These are phyloP conservation scores for Miniopterus natalensis DNA, from an alignment of 2,113 vertebrate genomes.

Conservation along the genomic window DNA sequence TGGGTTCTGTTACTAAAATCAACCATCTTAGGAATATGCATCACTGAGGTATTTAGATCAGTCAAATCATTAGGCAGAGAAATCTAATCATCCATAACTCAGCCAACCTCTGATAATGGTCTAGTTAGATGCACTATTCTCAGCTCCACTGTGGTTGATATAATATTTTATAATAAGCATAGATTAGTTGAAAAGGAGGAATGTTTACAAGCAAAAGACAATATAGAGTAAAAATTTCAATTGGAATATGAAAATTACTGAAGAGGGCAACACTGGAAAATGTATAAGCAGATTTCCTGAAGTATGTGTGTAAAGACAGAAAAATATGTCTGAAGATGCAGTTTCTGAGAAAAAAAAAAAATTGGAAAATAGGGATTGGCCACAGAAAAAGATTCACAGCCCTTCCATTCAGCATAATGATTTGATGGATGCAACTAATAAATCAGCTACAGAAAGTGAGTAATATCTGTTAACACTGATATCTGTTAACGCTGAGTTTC, in stretches of 20 bases:
- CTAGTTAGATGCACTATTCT: neutral
- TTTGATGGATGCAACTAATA: conserved; percentile 30
- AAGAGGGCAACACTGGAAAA: neutral
- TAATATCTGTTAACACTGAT: neutral
- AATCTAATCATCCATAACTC: neutral
- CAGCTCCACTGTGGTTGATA: neutral
- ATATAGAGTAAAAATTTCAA: neutral
- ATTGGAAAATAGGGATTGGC: conserved; percentile 19
- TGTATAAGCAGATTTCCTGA: conserved; percentile 27
- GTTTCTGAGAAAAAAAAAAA: conserved; percentile 15
- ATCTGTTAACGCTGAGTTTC: neutral
- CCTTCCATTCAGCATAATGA: neutral
- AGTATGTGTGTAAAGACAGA: conserved; percentile 26
- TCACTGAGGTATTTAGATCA: neutral
- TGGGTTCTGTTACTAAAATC: neutral
- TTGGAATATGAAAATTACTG: conserved; percentile 18
- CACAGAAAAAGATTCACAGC: conserved; percentile 29
- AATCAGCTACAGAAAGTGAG: conserved; percentile 15
- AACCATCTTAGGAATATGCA: neutral
- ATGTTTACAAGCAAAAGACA: conserved; percentile 40
- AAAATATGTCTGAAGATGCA: conserved; percentile 25
- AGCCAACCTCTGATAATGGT: neutral
- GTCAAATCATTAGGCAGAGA: neutral
- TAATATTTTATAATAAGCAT: neutral
- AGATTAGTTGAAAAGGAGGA: conserved; percentile 8